Conservation (phyloP, 2,113 vertebrate genomes). For the Lepus timidus region DNA sequence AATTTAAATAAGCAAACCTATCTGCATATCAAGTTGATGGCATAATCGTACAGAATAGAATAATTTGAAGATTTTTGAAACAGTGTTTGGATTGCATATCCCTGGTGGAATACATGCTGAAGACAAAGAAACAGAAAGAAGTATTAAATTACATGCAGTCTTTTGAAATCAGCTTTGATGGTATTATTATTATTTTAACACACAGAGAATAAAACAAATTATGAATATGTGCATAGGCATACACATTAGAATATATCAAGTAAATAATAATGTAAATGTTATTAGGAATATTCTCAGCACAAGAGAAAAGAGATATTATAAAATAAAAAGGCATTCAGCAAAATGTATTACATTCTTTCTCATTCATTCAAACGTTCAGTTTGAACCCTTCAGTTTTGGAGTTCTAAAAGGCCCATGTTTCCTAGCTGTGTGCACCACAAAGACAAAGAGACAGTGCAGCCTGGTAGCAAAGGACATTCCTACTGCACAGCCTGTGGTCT, state of each 20-base stretch:
- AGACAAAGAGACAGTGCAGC: neutral
- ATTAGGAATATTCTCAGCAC: slow-evolving; percentile 15
- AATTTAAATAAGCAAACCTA: slow-evolving; percentile 62
- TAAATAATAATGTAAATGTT: slow-evolving; percentile 36
- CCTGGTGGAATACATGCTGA: slow-evolving; percentile 21
- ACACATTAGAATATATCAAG: slow-evolving; percentile 17
- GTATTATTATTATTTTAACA: slow-evolving; percentile 5
- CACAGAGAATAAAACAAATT: slow-evolving; percentile 32
- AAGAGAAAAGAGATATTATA: neutral
- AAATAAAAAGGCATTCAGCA: slow-evolving; percentile 23
- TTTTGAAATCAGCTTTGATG: slow-evolving; percentile 54
- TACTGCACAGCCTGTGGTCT: neutral
- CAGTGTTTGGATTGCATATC: slow-evolving; percentile 14
- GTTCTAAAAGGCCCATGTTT: neutral
- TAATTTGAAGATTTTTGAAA: slow-evolving; percentile 63
- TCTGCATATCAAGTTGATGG: slow-evolving; percentile 57
- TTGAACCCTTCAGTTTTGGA: neutral
- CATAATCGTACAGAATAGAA: slow-evolving; percentile 52
- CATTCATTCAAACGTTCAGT: slow-evolving; percentile 13
- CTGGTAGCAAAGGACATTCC: slow-evolving; percentile 4
- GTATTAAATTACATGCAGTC: slow-evolving; percentile 26
- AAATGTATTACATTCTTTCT: slow-evolving; percentile 50
- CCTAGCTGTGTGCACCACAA: neutral
- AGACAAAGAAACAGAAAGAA: slow-evolving; percentile 49
- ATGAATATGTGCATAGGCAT: neutral